Percentiles rank a stretch among this genome's conserved stretches.
Evolutionary conservation across 2,113 vertebrate genomes (phyloP).

Genomic region (Acanthochromis polyacanthus): DNA sequence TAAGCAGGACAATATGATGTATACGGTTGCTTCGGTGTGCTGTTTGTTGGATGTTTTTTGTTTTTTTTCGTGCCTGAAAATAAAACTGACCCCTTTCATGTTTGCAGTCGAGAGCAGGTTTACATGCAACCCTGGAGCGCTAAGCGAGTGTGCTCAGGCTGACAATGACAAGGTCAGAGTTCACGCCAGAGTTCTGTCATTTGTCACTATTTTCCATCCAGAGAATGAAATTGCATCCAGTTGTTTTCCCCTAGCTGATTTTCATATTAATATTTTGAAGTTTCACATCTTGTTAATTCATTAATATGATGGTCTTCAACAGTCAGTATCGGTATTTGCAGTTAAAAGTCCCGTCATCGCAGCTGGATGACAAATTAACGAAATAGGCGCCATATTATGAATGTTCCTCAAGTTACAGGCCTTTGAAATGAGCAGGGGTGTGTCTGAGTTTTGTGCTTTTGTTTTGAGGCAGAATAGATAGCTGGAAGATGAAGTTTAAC

Average conservation of each 20-base stretch:
- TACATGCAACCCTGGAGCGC: slow-evolving; percentile 40
- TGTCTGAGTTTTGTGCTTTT: too few relatives aligned
- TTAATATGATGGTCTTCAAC: background rate
- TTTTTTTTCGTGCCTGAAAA: slow-evolving; percentile 6
- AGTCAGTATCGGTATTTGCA: background rate
- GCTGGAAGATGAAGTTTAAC: too few relatives aligned
- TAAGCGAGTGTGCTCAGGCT: background rate
- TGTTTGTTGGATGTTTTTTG: slow-evolving; percentile 2
- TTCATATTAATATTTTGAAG: background rate
- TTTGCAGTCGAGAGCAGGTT: slow-evolving; percentile 59
- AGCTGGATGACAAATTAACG: too few relatives aligned
- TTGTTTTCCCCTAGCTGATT: background rate
- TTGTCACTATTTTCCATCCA: slow-evolving; percentile 37
- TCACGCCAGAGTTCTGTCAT: slow-evolving; percentile 53
- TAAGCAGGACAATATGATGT: background rate
- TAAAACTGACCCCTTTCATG: slow-evolving; percentile 29
- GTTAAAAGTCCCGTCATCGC: too few relatives aligned
- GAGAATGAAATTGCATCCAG: slow-evolving; percentile 5
- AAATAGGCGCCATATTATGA: too few relatives aligned
- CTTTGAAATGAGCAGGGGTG: too few relatives aligned
- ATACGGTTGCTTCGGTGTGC: background rate
- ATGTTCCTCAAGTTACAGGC: too few relatives aligned
- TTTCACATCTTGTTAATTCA: background rate
- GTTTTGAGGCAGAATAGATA: too few relatives aligned
- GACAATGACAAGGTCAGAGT: slow-evolving; percentile 54